Conservation (phyloP, 2,888 invertebrate species). For the Stenolophus ochropezus region DNA sequence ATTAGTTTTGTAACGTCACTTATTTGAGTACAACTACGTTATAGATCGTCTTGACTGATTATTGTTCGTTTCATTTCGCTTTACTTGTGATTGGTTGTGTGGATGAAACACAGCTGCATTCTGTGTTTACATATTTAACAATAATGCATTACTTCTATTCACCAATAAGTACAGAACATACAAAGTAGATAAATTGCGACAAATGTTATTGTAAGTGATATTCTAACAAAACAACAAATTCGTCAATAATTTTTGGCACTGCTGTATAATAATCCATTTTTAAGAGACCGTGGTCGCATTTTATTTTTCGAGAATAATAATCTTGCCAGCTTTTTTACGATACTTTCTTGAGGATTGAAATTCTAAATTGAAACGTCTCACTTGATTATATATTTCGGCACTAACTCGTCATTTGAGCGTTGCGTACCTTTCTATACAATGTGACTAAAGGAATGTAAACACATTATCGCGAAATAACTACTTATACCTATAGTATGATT, state of each 20-base stretch:
- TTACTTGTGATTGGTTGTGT: slow-evolving; percentile 43
- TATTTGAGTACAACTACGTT: slow-evolving; percentile 66
- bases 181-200: slow-evolving; percentile 59
- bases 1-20: slow-evolving; percentile 67
- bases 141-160: slow-evolving; percentile 59
- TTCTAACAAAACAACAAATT: slow-evolving; percentile 61
- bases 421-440: slow-evolving; percentile 54
- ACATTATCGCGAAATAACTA: slow-evolving; percentile 64
- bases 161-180: slow-evolving; percentile 60
- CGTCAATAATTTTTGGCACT: slow-evolving; percentile 61
- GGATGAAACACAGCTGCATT: slow-evolving; percentile 52
- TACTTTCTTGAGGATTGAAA: slow-evolving; percentile 47
- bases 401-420: slow-evolving; percentile 50
- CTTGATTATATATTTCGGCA: slow-evolving; percentile 57
- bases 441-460: slow-evolving; percentile 47
- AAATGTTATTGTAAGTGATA: slow-evolving; percentile 59
- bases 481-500: slow-evolving; percentile 71
- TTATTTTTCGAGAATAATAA: slow-evolving; percentile 47
- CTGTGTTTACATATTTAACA: slow-evolving; percentile 59
- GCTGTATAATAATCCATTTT: slow-evolving; percentile 57
- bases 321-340: slow-evolving; percentile 57
- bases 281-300: slow-evolving; percentile 40
- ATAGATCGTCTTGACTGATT: slow-evolving; percentile 30
- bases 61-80: slow-evolving; percentile 39
- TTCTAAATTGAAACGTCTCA: slow-evolving; percentile 56